Evolutionary conservation across 1,140 invertebrate species (phyloP).

Genomic region (Diachasmimorpha longicaudata): DNA sequence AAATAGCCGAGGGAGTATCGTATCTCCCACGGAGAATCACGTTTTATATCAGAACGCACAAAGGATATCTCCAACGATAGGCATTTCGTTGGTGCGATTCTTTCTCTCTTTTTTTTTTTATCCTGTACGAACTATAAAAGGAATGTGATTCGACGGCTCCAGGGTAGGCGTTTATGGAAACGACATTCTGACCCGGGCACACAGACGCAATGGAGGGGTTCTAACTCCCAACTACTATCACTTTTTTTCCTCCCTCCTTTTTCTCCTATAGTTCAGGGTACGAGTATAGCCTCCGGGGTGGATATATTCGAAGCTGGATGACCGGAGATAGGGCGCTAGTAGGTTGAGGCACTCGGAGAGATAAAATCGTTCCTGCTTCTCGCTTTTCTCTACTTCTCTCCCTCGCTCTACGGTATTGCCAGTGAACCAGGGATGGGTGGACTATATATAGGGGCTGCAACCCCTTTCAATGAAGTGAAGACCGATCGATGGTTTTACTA

Average conservation of each 20-base stretch:
- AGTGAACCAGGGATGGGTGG: not conserved
- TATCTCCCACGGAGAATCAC: not conserved
- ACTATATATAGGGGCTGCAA: constrained; percentile 9
- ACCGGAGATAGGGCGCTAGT: constrained; percentile 18
- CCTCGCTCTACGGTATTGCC: not conserved
- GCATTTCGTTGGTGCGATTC: constrained; percentile 17
- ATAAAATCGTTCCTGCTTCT: constrained; percentile 24
- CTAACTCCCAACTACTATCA: constrained; percentile 8
- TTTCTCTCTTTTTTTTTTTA: not conserved
- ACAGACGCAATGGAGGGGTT: not conserved
- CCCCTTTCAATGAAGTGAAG: constrained; percentile 24
- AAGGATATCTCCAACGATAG: constrained; percentile 20
- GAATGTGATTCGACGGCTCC: constrained; percentile 7
- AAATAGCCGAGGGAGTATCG: too few relatives aligned
- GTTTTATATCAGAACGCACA: constrained; percentile 11
- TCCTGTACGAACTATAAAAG: constrained; percentile 14
- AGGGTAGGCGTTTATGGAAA: constrained; percentile 19
- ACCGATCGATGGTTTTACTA: constrained; percentile 18
- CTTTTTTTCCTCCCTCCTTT: constrained; percentile 3
- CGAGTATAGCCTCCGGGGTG: constrained; percentile 17
- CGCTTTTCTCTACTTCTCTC: not conserved
- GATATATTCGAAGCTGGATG: constrained; percentile 23
- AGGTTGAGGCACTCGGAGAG: constrained; percentile 16
- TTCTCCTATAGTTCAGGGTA: not conserved
- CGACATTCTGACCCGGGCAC: constrained; percentile 17